Base-by-base conservation (phyloP, 1,140 invertebrate species). In the Bemisia tabaci region DNA sequence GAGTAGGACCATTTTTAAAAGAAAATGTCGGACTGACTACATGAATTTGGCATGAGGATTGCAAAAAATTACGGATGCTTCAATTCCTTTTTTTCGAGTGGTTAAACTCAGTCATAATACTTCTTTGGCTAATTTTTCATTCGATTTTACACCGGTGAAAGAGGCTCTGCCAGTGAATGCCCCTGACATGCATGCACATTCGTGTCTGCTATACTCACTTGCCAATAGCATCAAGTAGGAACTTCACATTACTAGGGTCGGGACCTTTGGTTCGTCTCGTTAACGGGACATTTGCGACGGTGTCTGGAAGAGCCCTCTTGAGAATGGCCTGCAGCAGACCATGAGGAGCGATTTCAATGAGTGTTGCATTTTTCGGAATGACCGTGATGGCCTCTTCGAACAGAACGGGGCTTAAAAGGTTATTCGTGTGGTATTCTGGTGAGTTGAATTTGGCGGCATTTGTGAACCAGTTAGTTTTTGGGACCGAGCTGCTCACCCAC, bases 391-490 rank as follows among this genome's bases (percentile, higher is more conserved):
- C 82, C 70, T 85, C 82, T 70, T 84, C 76, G 69, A 87, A 86
- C 25, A 84, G 71, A 1, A 87, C 84, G 25, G 82, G 79, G 26
- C 68, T 75, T 23, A 85, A 77, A 11, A 87, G 75, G 73, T 89
- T 88, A 75, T 87, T 86, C 11, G 85, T 83, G 72, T 85, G 83
- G 72, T 88, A 88, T 23, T 83, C 82, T 21, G 85, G 79, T 2
- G 84, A 86, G 1, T 82, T 83, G 58, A 73, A 75, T 63, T 79
- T 73, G 0, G 83, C 82, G 24, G 81, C 65, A 0, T 79, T 74
- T 1, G 77, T 59, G 1, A 69, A 60, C 73, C 72, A 73, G 60
- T 71, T 2, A 1, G 22, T 12, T 74, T 87, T 79, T 2, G 81
- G 80, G 59, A 86, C 81, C 0, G 85, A 87, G 17, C 82, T 81